Percentiles rank a stretch among this genome's conserved stretches.
These are phyloP conservation scores for Megathymus violae DNA, from an alignment of 1,140 invertebrate genomes.

Conservation along the genomic window DNA sequence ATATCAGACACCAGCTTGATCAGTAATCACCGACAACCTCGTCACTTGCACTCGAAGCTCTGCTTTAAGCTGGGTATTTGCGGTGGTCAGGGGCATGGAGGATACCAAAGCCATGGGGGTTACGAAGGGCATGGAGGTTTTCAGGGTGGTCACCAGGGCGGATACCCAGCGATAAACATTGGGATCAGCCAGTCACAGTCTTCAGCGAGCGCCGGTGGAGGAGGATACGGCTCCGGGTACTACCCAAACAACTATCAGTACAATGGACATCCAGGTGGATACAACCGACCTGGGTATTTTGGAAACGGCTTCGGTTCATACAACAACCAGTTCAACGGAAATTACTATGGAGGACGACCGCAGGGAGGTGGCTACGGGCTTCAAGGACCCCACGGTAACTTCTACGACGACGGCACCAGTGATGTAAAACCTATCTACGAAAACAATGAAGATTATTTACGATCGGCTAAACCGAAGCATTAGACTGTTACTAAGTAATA, in stretches of 20 bases:
- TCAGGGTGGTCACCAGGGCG: constrained; percentile 48
- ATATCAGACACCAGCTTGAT: background rate
- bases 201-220: constrained; percentile 60
- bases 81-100: constrained; percentile 42
- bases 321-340: constrained; percentile 73
- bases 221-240: constrained; percentile 54
- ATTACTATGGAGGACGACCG: constrained; percentile 53
- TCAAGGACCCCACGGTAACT: constrained; percentile 44
- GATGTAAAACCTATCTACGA: constrained; percentile 28
- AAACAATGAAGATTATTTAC: constrained; percentile 16
- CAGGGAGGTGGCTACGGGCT: constrained; percentile 55
- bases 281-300: constrained; percentile 52
- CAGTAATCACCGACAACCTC: constrained; percentile 38
- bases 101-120: no score
- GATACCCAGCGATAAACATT: constrained; percentile 67
- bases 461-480: constrained; percentile 20
- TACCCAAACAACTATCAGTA: constrained; percentile 71
- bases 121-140: no score
- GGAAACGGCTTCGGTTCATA: constrained; percentile 55
- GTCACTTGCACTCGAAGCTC: constrained; percentile 52
- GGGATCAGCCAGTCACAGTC: constrained; percentile 75
- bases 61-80: constrained; percentile 62
- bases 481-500: background rate
- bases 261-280: constrained; percentile 40
- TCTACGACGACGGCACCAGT: constrained; percentile 44